Evolutionary conservation across 2,797 vertebrate species (phyloP), one percentile per base, ranked within the genome.

Genomic region (Leptodactylus fallax): DNA sequence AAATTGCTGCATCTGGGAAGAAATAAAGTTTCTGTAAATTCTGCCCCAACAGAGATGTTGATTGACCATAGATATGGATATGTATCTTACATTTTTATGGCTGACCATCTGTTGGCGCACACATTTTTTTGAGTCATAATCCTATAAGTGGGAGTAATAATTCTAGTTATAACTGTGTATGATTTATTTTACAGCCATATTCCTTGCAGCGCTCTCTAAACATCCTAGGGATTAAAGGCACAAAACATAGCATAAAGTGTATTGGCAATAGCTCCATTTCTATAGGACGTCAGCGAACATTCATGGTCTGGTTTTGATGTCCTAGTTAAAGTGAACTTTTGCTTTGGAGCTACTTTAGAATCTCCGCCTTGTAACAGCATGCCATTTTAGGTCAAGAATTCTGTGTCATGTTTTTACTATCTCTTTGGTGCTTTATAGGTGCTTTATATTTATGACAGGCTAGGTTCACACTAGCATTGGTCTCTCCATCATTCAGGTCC

Each of bases 121-220:
- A 69, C 7, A 25, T 23, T 71, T 45, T n/a, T 67, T 71, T 71
- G 12, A 71, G n/a, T 49, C 17, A 23, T 23, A 69, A 71, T 19
- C 51, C 67, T 11, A 11, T 16, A 69, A 55, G 65, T 55, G 81
- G n/a, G 81, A 83, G 65, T n/a, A 51, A 83, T 83, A 71, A 83
- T 21, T 71, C 27, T 16, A 45, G 60, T 65, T 80, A 61, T 81
- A 61, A 67, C 80, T 25, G 49, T 69, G 8, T 69, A 25, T 69
- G 61, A 69, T 69, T 83, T 71, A 83, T 71, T 83, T 56, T 55
- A 36, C 65, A 55, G 23, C 63, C 65, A 83, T 83, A n/a, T 83
- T 71, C 23, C 14, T 53, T 49, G 17, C 45, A 4, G 63, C 49
- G 23, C 63, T 25, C 5, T 55, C 16, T 7, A 69, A 69, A 83